Evolutionary conservation across 2,888 invertebrate species (phyloP).

Genomic region (Cephonodes hylas): DNA sequence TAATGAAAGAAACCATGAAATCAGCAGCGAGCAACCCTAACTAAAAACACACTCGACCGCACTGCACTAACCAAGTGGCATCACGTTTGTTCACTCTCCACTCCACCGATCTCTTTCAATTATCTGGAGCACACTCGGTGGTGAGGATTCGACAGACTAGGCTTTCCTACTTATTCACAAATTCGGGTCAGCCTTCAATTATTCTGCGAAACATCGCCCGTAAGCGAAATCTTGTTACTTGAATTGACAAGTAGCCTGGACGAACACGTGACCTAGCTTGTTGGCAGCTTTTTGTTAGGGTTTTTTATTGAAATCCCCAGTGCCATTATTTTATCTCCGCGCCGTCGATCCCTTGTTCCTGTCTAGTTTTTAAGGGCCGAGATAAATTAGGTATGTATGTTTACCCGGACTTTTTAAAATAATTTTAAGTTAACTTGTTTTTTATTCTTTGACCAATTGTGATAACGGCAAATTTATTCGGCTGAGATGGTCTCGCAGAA

Average conservation of each 20-base stretch:
- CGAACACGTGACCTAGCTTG: conserved; percentile 8
- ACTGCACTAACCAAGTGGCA: conserved; percentile 34
- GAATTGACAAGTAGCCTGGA: conserved; percentile 29
- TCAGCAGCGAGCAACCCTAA: not conserved
- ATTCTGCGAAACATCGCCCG: conserved; percentile 35
- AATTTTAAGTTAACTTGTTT: no score
- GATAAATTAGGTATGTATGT: not conserved
- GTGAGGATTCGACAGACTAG: conserved; percentile 36
- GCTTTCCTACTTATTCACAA: conserved; percentile 37
- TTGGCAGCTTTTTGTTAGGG: not conserved
- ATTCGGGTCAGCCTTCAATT: conserved; percentile 46
- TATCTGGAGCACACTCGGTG: conserved; percentile 59
- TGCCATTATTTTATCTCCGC: not conserved
- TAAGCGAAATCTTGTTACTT: conserved; percentile 36
- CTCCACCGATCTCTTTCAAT: conserved; percentile 70
- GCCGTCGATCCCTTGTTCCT: not conserved
- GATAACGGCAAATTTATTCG: no score
- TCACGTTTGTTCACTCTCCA: conserved; percentile 53
- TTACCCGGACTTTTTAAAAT: not conserved
- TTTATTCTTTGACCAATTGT: no score
- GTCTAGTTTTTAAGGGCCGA: not conserved
- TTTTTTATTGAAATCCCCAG: not conserved
- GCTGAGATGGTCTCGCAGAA: no score
- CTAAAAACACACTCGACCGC: conserved; percentile 7
- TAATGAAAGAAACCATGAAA: not conserved